Evolutionary conservation across 2,113 vertebrate species (phyloP).

Genomic region (Maccullochella peelii): DNA sequence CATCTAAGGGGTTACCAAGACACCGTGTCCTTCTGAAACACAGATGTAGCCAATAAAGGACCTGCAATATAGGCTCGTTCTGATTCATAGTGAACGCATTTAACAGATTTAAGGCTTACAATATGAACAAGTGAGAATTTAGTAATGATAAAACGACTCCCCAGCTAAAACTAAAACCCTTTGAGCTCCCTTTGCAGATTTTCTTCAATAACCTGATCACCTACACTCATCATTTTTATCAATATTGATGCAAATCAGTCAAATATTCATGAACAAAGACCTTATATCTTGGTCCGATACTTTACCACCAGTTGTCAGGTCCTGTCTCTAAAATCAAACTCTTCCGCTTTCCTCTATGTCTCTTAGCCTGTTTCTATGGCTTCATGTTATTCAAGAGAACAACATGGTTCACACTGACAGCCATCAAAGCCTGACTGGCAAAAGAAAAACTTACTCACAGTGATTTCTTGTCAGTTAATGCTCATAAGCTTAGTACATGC

Average conservation of each 20-base stretch:
- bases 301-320: not conserved
- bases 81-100: not conserved
- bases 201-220: not conserved
- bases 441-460: not conserved
- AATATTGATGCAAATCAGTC: not conserved
- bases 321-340: not conserved
- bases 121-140: not conserved
- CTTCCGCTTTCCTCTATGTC: not conserved
- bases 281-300: not conserved
- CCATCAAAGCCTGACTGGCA: not conserved
- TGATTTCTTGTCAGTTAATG: not conserved
- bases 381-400: not conserved
- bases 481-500: too few relatives aligned
- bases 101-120: not conserved
- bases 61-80: not conserved
- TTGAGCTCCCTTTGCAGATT: not conserved
- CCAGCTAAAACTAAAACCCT: not conserved
- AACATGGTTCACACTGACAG: slow-evolving; percentile 4
- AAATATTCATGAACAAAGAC: too few relatives aligned
- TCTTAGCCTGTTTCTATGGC: slow-evolving; percentile 3
- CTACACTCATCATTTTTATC: not conserved
- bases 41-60: not conserved
- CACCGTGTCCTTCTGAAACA: not conserved
- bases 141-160: not conserved
- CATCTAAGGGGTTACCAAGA: slow-evolving; percentile 24